phyloP scores from a whole-genome alignment of 2,113 vertebrate species.

The Pyrgilauda ruficollis region DNA sequence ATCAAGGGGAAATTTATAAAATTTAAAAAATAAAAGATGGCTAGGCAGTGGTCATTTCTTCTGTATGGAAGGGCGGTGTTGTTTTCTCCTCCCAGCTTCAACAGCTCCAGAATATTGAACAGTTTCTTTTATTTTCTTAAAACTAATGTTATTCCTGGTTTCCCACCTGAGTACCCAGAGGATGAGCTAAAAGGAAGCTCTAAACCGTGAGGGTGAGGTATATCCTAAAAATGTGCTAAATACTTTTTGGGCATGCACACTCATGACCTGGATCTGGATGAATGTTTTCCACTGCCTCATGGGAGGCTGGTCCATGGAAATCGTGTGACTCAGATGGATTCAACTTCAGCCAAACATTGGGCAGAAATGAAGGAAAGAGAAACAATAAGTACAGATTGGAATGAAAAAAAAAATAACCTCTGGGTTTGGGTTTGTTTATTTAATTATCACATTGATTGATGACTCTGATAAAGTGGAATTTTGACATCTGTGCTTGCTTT shows the following conservation, averaged over 20 bases:
- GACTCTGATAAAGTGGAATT: background rate
- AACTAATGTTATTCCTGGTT: background rate
- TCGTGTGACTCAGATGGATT: background rate
- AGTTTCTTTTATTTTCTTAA: background rate
- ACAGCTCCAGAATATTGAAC: background rate
- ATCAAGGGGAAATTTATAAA: background rate
- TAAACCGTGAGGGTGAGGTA: fast-evolving
- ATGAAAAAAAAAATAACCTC: background rate
- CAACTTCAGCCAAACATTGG: background rate
- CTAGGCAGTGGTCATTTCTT: background rate
- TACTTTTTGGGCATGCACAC: background rate
- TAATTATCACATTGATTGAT: background rate
- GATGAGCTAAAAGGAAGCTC: background rate
- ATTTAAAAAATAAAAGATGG: background rate
- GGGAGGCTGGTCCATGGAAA: background rate
- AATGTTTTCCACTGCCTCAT: background rate
- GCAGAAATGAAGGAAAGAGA: background rate
- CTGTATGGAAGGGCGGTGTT: background rate
- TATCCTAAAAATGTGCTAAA: background rate
- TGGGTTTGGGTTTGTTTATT: background rate
- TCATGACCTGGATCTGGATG: background rate
- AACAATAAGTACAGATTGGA: background rate
- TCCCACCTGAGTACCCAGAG: background rate
- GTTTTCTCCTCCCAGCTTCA: background rate
- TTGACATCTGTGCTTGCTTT: background rate